phyloP scores from a whole-genome alignment of 1,140 invertebrate genomes.

The Laupala kohalensis region DNA sequence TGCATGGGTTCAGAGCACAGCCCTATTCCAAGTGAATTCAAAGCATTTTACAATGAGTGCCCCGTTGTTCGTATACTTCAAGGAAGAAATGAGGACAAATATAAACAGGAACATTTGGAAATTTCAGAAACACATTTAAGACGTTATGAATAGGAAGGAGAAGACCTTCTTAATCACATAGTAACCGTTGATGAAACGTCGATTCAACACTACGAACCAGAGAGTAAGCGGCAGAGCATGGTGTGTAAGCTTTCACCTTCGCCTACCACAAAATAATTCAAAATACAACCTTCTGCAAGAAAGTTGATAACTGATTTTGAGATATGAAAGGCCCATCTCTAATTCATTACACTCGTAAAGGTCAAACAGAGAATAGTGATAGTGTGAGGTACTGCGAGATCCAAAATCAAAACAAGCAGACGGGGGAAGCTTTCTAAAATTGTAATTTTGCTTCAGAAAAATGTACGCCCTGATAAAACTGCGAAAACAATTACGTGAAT shows the following conservation, averaged over 20 bases:
- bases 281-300: neutral
- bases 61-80: too few species aligned
- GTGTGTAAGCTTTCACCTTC: conserved; percentile 1
- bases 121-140: neutral
- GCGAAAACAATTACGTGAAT: neutral
- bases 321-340: neutral
- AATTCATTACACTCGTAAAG: neutral
- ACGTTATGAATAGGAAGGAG: neutral
- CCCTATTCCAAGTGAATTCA: too few species aligned
- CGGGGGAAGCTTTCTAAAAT: neutral
- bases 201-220: conserved; percentile 18
- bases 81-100: too few species aligned
- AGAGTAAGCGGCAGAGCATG: conserved; percentile 18
- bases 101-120: neutral
- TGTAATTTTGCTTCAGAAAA: neutral
- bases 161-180: conserved; percentile 1
- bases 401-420: neutral
- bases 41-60: too few species aligned
- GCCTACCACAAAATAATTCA: neutral
- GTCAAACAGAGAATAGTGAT: neutral
- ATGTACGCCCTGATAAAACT: neutral
- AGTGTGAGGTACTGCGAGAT: neutral
- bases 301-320: neutral
- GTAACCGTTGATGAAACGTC: conserved; percentile 22
- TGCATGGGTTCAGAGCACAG: too few species aligned